Evolutionary conservation across 2,113 vertebrate genomes (phyloP), one percentile per base, ranked within the genome.

Genomic region (Ahaetulla prasina): DNA sequence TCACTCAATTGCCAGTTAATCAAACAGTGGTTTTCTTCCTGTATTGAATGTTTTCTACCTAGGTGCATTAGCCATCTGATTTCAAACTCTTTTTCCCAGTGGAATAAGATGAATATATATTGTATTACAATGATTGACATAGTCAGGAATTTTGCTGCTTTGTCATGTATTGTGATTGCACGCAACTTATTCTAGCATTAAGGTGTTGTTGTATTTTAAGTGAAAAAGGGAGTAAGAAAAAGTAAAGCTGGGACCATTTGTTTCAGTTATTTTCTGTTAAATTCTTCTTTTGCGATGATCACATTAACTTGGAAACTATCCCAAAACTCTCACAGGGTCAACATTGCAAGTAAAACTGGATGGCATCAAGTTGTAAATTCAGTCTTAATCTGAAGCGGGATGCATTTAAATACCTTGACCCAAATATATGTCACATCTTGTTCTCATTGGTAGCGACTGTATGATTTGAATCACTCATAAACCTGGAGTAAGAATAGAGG

Each of bases 91-190:
- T 94, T 91, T 90, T 89, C 94, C 94, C 93, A 87, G 54, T 68
- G 93, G 94, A 95, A 95, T 93, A 63, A 94, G 95, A 95, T 93
- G 60, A 95, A 95, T 95, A 95, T 93, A 94, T 92, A 90, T 1
- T 0, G 84, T 85, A 88, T 55, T 60, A 90, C 54, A 47, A 39
- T 95, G 96, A 95, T 91, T 96, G 95, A 91, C 84, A 84, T 45
- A 93, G 91, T 89, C 93, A 93, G 91, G 86, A 92, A 93, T 95
- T 96, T 95, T 96, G 90, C 91, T 94, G 90, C 91, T 22, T 94
- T 96, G 93, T 92, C 94, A 52, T 85, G 52, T 94, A 45, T 92
- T 95, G 52, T 91, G 94, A 94, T 93, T 91, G 89, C n/a, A 54
- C 92, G 92, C 85, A 94, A 87, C 53, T 94, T 92, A 90, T 74